Percentiles rank a stretch among this genome's conserved stretches.
Evolutionary conservation across 2,888 invertebrate genomes (phyloP).

Genomic region (Cantharis nigra): DNA sequence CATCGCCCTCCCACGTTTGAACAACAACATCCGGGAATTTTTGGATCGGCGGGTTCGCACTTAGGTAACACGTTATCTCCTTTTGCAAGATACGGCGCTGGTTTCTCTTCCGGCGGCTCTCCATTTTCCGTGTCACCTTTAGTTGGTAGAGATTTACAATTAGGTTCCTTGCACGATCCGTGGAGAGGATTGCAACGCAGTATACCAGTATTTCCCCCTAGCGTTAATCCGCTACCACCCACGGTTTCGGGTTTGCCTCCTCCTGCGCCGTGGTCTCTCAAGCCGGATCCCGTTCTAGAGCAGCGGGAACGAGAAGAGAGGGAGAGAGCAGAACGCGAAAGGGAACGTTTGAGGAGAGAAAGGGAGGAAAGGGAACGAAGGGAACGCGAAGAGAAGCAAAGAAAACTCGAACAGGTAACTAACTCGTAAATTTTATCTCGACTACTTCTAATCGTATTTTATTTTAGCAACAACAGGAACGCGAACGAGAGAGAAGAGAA

Average conservation of each 20-base stretch:
- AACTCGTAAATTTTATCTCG: not conserved
- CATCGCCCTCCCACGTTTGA: slow-evolving; percentile 68
- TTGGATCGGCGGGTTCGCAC: slow-evolving; percentile 69
- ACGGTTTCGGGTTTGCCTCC: slow-evolving; percentile 51
- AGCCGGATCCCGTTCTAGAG: slow-evolving; percentile 68
- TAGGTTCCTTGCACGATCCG: slow-evolving; percentile 64
- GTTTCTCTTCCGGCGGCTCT: slow-evolving; percentile 57
- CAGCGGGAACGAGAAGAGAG: slow-evolving; percentile 67
- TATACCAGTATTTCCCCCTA: slow-evolving; percentile 61
- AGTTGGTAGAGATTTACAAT: slow-evolving; percentile 55
- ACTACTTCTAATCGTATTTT: slow-evolving; percentile 9
- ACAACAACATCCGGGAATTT: slow-evolving; percentile 64
- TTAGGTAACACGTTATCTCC: slow-evolving; percentile 78
- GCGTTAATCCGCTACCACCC: slow-evolving; percentile 57
- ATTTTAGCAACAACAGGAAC: slow-evolving; percentile 49
- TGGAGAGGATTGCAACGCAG: slow-evolving; percentile 71
- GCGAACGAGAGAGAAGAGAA: slow-evolving; percentile 57
- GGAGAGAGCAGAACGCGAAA: slow-evolving; percentile 62
- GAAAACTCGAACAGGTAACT: slow-evolving; percentile 58
- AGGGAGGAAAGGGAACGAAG: slow-evolving; percentile 65
- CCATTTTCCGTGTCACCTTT: slow-evolving; percentile 74
- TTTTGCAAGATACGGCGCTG: slow-evolving; percentile 74
- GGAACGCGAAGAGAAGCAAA: slow-evolving; percentile 59
- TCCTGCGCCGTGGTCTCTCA: slow-evolving; percentile 66
- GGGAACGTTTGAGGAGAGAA: slow-evolving; percentile 61